A percentile compares a stretch with the other conserved stretches of the same genome.
These are phyloP conservation scores for Cebidichthys violaceus DNA, from an alignment of 2,113 vertebrate species.

Conservation along the genomic window DNA sequence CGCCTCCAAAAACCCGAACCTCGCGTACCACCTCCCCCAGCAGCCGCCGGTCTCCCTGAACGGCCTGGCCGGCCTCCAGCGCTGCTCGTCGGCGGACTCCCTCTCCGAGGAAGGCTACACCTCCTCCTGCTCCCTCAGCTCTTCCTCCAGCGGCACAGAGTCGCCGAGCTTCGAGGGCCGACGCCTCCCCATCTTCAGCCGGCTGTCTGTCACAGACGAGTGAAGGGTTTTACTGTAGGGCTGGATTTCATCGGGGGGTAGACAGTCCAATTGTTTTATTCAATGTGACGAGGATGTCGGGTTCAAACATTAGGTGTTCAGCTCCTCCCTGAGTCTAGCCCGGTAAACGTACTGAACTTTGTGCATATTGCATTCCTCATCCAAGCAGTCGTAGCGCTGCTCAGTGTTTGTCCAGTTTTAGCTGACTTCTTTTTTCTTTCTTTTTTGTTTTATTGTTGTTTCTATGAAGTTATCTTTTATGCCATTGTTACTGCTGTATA, in stretches of 20 bases:
- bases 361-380: constrained; percentile 85
- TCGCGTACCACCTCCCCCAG: constrained; percentile 46
- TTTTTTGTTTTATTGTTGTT: constrained; percentile 10
- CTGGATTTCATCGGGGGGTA: constrained; percentile 31
- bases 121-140: constrained; percentile 83
- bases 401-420: constrained; percentile 77
- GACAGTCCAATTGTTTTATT: constrained; percentile 18
- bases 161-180: constrained; percentile 80
- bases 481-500: constrained; percentile 78
- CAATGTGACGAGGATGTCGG: not conserved
- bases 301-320: constrained; percentile 14
- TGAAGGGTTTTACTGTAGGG: constrained; percentile 47
- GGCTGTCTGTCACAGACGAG: constrained; percentile 83
- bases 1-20: constrained; percentile 21
- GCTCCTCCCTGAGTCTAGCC: constrained; percentile 34
- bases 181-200: constrained; percentile 87
- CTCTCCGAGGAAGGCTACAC: constrained; percentile 86
- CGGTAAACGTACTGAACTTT: constrained; percentile 57
- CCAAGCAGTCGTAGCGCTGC: constrained; percentile 75
- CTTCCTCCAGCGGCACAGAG: constrained; percentile 81
- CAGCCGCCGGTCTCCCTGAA: constrained; percentile 20
- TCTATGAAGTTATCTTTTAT: constrained; percentile 15
- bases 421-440: constrained; percentile 46
- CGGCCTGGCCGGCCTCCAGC: constrained; percentile 56
- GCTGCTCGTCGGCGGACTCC: constrained; percentile 81